These are phyloP conservation scores for Nycteola revayana DNA, from an alignment of 2,888 invertebrate species.

Conservation along the genomic window DNA sequence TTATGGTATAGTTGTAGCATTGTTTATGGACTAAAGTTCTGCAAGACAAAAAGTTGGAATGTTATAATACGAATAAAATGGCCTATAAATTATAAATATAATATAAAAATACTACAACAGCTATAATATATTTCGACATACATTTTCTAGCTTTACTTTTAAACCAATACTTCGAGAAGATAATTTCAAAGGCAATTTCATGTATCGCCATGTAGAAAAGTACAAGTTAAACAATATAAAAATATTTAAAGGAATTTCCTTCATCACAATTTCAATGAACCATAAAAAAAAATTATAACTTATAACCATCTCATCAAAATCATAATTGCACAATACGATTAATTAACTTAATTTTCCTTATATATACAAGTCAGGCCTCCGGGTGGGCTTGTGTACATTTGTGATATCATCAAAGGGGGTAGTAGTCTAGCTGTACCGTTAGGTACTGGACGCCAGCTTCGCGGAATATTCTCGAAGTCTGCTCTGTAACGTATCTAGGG, in stretches of 20 bases:
- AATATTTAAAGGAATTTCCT: constrained; percentile 12
- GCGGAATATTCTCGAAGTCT: constrained; percentile 96
- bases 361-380: constrained; percentile 34
- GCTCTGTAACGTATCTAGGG: constrained; percentile 94
- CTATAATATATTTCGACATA: constrained; percentile 14
- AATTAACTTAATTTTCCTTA: constrained; percentile 36
- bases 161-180: constrained; percentile 27
- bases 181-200: constrained; percentile 24
- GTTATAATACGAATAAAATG: constrained; percentile 29
- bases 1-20: too few relatives aligned
- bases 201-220: constrained; percentile 12
- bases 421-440: constrained; percentile 96
- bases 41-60: constrained; percentile 21
- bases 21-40: too few relatives aligned
- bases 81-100: constrained; percentile 27
- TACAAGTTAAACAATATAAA: constrained; percentile 21
- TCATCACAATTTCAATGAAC: constrained; percentile 24
- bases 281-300: constrained; percentile 29
- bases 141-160: constrained; percentile 21
- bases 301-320: constrained; percentile 25
- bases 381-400: constrained; percentile 36
- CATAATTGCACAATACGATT: constrained; percentile 37
- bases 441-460: constrained; percentile 95
- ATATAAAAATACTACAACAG: constrained; percentile 29
- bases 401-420: constrained; percentile 78